Evolutionary conservation across 1,140 invertebrate genomes (phyloP).

Genomic region (Bombus consobrinus): DNA sequence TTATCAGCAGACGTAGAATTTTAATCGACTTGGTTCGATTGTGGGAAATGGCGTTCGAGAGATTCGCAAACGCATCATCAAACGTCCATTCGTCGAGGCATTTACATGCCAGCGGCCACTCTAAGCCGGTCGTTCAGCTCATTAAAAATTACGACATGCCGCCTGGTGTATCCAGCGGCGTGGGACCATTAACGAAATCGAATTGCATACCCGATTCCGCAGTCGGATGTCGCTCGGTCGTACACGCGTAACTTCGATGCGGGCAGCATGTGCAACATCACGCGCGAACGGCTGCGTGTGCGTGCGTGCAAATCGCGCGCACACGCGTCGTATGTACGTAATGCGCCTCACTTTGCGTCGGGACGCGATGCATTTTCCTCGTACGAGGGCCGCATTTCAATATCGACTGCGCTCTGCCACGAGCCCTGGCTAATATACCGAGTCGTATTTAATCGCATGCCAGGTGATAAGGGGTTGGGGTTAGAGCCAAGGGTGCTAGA

Average conservation of each 20-base stretch:
- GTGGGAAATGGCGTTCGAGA: slow-evolving; percentile 16
- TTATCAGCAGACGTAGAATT: slow-evolving; percentile 15
- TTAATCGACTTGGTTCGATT: slow-evolving; percentile 37
- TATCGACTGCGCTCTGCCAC: not conserved
- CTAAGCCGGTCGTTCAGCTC: slow-evolving; percentile 46
- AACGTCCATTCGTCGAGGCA: slow-evolving; percentile 40
- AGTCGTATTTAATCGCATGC: slow-evolving; percentile 51
- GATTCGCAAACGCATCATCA: slow-evolving; percentile 42
- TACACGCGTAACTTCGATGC: slow-evolving; percentile 14
- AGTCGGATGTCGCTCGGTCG: slow-evolving; percentile 12
- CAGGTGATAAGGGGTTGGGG: slow-evolving; percentile 27
- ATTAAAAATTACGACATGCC: slow-evolving; percentile 67
- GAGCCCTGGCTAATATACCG: slow-evolving; percentile 30
- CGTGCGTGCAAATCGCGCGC: slow-evolving; percentile 8
- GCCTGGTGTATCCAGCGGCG: slow-evolving; percentile 12
- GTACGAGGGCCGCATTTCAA: slow-evolving; percentile 47
- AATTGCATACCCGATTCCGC: slow-evolving; percentile 52
- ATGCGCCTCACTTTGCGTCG: not conserved
- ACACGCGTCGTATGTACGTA: not conserved
- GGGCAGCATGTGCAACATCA: not conserved
- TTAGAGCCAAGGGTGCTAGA: not conserved
- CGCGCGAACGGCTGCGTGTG: not conserved
- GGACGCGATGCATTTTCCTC: slow-evolving; percentile 27
- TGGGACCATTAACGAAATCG: slow-evolving; percentile 62
- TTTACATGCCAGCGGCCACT: slow-evolving; percentile 48